Evolutionary conservation across 2,888 invertebrate species (phyloP).

Genomic region (Patella depressa): DNA sequence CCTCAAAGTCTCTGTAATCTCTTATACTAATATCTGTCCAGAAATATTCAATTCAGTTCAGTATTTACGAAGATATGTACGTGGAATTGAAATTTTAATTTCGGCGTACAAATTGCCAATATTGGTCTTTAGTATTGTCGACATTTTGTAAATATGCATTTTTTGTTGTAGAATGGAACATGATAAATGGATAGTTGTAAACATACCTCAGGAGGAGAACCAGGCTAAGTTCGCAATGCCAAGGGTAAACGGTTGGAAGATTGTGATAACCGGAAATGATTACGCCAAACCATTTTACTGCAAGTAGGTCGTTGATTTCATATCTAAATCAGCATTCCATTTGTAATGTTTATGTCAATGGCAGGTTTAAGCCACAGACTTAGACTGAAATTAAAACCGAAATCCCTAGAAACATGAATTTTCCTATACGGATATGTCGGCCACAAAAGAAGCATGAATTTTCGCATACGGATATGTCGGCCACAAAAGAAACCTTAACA

Average conservation of each 20-base stretch:
- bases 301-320: neutral
- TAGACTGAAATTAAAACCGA: no score
- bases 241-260: neutral
- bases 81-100: no score
- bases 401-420: neutral
- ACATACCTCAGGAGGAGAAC: neutral
- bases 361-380: no score
- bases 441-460: neutral
- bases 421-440: neutral
- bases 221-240: neutral
- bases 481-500: no score
- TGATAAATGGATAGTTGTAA: conserved; percentile 6
- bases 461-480: neutral
- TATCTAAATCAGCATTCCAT: no score
- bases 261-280: neutral
- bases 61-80: no score
- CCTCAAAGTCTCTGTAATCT: no score
- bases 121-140: no score
- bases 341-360: no score
- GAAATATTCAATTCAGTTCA: no score
- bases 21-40: no score
- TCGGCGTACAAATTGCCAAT: no score
- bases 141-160: neutral
- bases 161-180: neutral
- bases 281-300: neutral